These are phyloP conservation scores for Geotrypetes seraphini DNA, from an alignment of 2,797 vertebrate genomes.

Conservation along the genomic window DNA sequence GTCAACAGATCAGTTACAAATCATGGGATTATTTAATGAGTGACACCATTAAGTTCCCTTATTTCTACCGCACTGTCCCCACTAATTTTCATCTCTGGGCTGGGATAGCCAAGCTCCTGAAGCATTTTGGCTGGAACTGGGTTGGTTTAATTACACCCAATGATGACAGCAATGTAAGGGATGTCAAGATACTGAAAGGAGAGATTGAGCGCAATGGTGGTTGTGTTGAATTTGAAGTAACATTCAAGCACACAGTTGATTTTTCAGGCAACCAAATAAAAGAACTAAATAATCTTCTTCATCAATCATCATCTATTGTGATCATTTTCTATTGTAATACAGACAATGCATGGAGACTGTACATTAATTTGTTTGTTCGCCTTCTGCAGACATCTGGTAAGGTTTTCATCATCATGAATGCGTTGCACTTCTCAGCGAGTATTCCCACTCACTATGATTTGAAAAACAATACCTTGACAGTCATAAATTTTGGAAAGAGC, in stretches of 20 bases:
- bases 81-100: conserved; percentile 3
- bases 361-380: conserved; percentile 1
- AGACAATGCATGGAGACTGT: conserved; percentile 7
- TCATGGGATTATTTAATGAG: conserved; percentile 7
- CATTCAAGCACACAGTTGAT: conserved; percentile 3
- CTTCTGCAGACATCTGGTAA: conserved; percentile 2
- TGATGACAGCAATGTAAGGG: conserved; percentile 3
- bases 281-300: background rate
- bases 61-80: conserved; percentile 1
- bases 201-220: conserved; percentile 5
- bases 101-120: conserved; percentile 1
- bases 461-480: conserved; percentile 1
- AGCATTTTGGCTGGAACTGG: too few relatives aligned
- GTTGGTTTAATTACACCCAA: conserved; percentile 1
- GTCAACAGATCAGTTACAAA: conserved; percentile 1
- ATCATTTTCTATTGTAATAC: conserved; percentile 7
- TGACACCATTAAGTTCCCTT: too few relatives aligned
- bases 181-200: conserved; percentile 2
- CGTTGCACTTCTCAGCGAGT: conserved; percentile 5
- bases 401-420: conserved; percentile 2
- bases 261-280: background rate
- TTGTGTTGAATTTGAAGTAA: conserved; percentile 5
- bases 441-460: background rate
- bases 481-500: conserved; percentile 4
- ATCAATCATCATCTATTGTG: background rate